Conservation (phyloP, 2,113 vertebrate genomes). For the Lanius ludovicianus region DNA sequence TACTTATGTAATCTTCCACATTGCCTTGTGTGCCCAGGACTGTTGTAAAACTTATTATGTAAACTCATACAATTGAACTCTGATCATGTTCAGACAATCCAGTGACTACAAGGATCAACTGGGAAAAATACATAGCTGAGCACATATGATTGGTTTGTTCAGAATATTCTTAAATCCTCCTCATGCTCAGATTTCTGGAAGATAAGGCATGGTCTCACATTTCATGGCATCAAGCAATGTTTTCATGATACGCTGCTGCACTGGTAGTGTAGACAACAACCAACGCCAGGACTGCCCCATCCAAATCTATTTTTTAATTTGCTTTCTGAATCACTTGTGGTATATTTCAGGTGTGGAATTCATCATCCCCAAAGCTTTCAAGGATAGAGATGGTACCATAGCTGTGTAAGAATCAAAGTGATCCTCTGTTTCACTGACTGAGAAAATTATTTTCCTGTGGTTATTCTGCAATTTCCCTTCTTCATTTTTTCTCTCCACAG, state of each 20-base stretch:
- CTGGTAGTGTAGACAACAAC: not conserved
- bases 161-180: not conserved
- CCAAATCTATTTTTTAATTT: not conserved
- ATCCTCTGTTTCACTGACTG: not conserved
- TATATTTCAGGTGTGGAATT: not conserved
- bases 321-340: not conserved
- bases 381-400: not conserved
- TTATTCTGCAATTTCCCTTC: not conserved
- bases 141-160: not conserved
- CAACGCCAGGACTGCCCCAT: not conserved
- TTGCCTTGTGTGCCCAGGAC: not conserved
- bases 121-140: not conserved
- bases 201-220: not conserved
- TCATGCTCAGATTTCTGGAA: not conserved
- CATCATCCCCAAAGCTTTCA: not conserved
- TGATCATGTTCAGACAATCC: not conserved
- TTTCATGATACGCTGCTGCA: not conserved
- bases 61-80: not conserved
- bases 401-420: not conserved
- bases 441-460: not conserved
- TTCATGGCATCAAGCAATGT: not conserved
- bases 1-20: not conserved
- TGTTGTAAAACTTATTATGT: not conserved
- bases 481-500: not conserved
- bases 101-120: not conserved